These are phyloP conservation scores for Xenotilapia caudafasciata DNA, from an alignment of 2,113 vertebrate species.

Conservation along the genomic window DNA sequence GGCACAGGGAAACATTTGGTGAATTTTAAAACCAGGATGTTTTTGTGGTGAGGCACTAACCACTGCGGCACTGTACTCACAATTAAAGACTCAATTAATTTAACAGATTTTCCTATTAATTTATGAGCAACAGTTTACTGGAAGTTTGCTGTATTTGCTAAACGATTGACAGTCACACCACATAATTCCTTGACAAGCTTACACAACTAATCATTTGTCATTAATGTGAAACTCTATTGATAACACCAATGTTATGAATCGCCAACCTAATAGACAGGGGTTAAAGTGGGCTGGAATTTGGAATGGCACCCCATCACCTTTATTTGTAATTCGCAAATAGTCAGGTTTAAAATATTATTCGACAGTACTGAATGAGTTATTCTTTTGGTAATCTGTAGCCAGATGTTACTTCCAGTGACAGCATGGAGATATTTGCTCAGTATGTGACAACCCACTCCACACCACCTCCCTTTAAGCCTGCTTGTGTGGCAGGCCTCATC, in stretches of 20 bases:
- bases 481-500: neutral
- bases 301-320: neutral
- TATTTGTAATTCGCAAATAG: neutral
- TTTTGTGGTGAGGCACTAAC: neutral
- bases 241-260: neutral
- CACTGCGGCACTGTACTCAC: neutral
- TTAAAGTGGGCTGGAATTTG: neutral
- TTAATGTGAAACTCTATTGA: neutral
- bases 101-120: neutral
- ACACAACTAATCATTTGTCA: neutral
- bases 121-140: neutral
- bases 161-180: neutral
- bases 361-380: neutral
- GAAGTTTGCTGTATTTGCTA: fast-evolving
- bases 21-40: neutral
- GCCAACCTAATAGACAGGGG: fast-evolving
- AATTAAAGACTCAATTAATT: neutral
- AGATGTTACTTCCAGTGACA: neutral
- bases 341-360: neutral
- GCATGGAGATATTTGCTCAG: neutral
- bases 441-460: neutral
- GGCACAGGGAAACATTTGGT: neutral
- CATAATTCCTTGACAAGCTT: neutral
- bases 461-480: neutral
- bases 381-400: neutral